Evolutionary conservation across 2,797 vertebrate species (phyloP), one percentile per base, ranked within the genome.

Genomic region (Agapornis canus): DNA sequence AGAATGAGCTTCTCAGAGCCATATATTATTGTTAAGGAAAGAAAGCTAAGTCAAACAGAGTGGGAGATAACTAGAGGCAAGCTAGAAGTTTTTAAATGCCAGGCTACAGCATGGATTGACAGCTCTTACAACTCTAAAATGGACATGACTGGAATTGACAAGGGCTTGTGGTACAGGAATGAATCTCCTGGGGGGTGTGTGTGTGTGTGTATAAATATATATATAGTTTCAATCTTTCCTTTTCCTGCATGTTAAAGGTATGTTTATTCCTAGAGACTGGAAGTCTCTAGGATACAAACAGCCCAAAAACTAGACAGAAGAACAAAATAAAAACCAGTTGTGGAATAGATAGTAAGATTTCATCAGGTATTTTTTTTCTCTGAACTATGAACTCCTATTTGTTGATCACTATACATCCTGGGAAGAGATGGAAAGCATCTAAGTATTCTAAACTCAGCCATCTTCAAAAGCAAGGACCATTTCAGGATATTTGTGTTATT

Each of bases 1-100:
- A 91, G 49, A 92, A 56, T 47, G 48, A 60, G 57, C 54, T 96
- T 77, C 87, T 77, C 32, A 68, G 79, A 69, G 47, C 52, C 90
- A 64, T 79, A 73, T 71, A 91, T 75, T 95, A 86, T 70, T 92
- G 86, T 94, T 79, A 96, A 89, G 70, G 45, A 96, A 97, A 93
- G 61, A 75, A 93, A 94, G 31, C 64, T 29, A 47, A 88, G 70
- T 94, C 81, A 92, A 96, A 91, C 32, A 80, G 76, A 97, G 85
- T 42, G 40, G 90, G 78, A 92, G 72, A 95, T 92, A 87, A 95
- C 89, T 92, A 91, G 92, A 93, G 89, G 83, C 52, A 95, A 90
- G 27, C 60, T 63, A 89, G 86, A 94, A 85, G 49, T 45, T 94
- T 95, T 94, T 63, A 93, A 94, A 96, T 77, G 81, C 87, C 94